A percentile compares a stretch with the other conserved stretches of the same genome.
Conservation (phyloP, 2,888 invertebrate genomes). For the Stenodera caucasica region DNA sequence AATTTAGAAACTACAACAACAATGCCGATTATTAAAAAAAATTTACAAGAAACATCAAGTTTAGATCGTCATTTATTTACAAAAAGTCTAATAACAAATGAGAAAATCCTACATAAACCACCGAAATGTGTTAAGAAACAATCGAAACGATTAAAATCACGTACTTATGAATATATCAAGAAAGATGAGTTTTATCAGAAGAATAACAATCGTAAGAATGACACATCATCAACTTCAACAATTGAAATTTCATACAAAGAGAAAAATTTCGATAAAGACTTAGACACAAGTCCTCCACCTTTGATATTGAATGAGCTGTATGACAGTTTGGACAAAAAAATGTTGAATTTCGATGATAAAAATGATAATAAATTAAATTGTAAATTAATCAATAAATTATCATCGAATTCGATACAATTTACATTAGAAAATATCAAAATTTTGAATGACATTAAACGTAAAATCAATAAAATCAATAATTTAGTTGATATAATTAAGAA, state of each 20-base stretch:
- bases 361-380: conserved; percentile 50
- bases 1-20: conserved; percentile 28
- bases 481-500: conserved; percentile 61
- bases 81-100: conserved; percentile 51
- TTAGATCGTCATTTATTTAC: conserved; percentile 55
- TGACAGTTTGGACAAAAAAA: conserved; percentile 51
- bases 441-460: conserved; percentile 68
- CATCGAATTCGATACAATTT: conserved; percentile 39
- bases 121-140: conserved; percentile 72
- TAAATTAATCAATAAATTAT: conserved; percentile 49
- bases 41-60: conserved; percentile 52
- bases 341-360: conserved; percentile 45
- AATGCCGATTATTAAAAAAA: conserved; percentile 31
- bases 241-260: conserved; percentile 54
- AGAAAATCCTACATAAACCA: conserved; percentile 70
- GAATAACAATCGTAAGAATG: conserved; percentile 40
- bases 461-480: conserved; percentile 71
- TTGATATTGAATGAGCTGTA: conserved; percentile 48
- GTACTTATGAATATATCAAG: conserved; percentile 52
- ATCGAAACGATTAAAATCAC: conserved; percentile 49
- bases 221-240: conserved; percentile 22
- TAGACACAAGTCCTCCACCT: conserved; percentile 40
- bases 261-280: conserved; percentile 50
- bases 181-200: conserved; percentile 50
- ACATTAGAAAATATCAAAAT: conserved; percentile 63